Evolutionary conservation across 2,797 vertebrate species (phyloP), one percentile per base, ranked within the genome.

Genomic region (Pelobates cultripes): DNA sequence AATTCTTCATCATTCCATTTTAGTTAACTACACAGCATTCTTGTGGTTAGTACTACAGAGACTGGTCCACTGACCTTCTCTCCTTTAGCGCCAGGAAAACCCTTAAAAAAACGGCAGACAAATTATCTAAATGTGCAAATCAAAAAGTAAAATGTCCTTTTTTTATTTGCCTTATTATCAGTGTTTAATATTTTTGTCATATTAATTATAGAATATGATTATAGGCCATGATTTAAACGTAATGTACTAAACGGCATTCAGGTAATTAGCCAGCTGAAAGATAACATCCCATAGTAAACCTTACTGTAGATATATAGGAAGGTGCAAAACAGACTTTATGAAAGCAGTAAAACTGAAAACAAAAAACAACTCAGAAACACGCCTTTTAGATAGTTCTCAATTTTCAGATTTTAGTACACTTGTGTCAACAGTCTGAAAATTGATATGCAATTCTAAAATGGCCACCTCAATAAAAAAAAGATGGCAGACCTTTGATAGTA

Each of bases 51-150:
- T 78, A 74, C 43, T 61, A 51, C n/a, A 42, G 7, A 43, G 61
- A 41, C 69, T 51, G 17, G 78, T 69, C 76, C 68, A 94, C 94
- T 89, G 83, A 99, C 98, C 96, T 99, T 98, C 93, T 99, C 97
- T 87, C 98, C 98, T 95, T 96, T 97, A 90, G 94, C 94, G 86
- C 98, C 98, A 80, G 96, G 92, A 87, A 97, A 94, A 84, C 97
- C 98, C 98, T 82, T 99, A 84, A 64, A 92, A 92, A 73, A 73
- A 82, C 71, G 63, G 81, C 81, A 82, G 75, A 83, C 53, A 83
- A 61, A 83, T 83, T 83, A 83, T 53, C 81, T 74, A 83, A 73
- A 73, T 77, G 80, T 77, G 41, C 69, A 68, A 67, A n/a, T 8
- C 44, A 40, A 53, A 51, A 15, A 15, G 28, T 44, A 41, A 70